These are phyloP conservation scores for Chelonia mydas DNA, from an alignment of 2,797 vertebrate genomes.

Conservation along the genomic window DNA sequence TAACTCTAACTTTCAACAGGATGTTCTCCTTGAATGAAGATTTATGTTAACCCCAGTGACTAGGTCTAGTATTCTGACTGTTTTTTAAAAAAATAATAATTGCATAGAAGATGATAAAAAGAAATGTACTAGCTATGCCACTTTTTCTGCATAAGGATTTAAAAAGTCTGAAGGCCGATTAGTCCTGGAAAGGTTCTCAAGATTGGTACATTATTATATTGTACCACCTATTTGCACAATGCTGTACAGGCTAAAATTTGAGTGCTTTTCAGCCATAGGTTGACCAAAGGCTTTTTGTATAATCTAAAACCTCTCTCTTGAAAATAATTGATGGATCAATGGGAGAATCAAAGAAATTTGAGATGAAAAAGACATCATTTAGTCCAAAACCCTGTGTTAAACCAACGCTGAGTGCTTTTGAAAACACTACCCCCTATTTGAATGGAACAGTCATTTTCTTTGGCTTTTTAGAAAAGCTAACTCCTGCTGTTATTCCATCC, in stretches of 20 bases:
- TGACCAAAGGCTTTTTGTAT: conserved; percentile 17
- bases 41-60: neutral
- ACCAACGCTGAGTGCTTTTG: neutral
- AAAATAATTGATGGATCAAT: neutral
- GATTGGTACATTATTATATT: conserved; percentile 30
- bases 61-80: neutral
- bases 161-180: conserved; percentile 16
- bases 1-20: conserved; percentile 15
- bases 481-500: neutral
- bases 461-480: neutral
- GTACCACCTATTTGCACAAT: neutral
- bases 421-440: conserved; percentile 38
- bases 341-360: conserved; percentile 9
- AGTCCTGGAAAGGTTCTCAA: neutral
- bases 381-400: conserved; percentile 2
- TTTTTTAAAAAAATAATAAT: neutral
- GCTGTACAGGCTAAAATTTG: neutral
- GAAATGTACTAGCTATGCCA: neutral
- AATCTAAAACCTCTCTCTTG: neutral
- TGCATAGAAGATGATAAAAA: conserved; percentile 3
- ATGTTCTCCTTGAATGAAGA: neutral
- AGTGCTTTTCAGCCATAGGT: conserved; percentile 13
- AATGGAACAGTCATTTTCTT: conserved; percentile 34
- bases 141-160: neutral
- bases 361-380: neutral